phyloP scores from a whole-genome alignment of 2,888 invertebrate species.

The Agrotis ipsilon region DNA sequence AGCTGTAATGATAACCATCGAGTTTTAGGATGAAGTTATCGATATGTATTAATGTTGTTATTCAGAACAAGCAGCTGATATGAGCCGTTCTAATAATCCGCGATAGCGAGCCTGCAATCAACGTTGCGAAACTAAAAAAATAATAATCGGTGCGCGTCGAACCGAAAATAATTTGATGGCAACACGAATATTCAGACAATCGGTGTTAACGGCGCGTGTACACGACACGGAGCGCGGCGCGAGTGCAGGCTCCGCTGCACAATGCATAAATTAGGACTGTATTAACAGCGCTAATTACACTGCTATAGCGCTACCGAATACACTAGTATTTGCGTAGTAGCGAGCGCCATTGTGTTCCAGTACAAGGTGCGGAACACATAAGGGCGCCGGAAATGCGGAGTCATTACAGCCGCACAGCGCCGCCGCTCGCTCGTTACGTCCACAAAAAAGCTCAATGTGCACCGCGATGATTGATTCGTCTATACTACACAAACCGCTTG shows the following conservation, averaged over 20 bases:
- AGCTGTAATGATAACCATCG: slow-evolving; percentile 71
- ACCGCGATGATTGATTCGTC: slow-evolving; percentile 84
- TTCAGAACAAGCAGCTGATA: slow-evolving; percentile 75
- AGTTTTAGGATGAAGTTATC: slow-evolving; percentile 73
- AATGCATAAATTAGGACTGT: slow-evolving; percentile 77
- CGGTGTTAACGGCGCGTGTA: slow-evolving; percentile 58
- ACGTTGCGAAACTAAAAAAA: slow-evolving; percentile 78
- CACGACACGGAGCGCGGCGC: slow-evolving; percentile 41
- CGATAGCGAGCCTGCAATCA: slow-evolving; percentile 72
- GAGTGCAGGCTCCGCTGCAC: slow-evolving; percentile 67
- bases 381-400: slow-evolving; percentile 77
- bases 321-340: slow-evolving; percentile 73
- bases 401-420: slow-evolving; percentile 76
- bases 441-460: slow-evolving; percentile 80
- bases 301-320: slow-evolving; percentile 78
- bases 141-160: slow-evolving; percentile 73
- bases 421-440: slow-evolving; percentile 79
- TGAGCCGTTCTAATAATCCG: slow-evolving; percentile 71
- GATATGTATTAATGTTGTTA: slow-evolving; percentile 73
- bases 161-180: slow-evolving; percentile 77
- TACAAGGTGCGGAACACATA: slow-evolving; percentile 71
- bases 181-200: slow-evolving; percentile 77
- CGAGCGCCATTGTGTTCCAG: slow-evolving; percentile 76
- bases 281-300: slow-evolving; percentile 83
- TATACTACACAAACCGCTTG: slow-evolving; percentile 75